phyloP scores from a whole-genome alignment of 2,797 vertebrate genomes.

The Arctocebus calabarensis region DNA sequence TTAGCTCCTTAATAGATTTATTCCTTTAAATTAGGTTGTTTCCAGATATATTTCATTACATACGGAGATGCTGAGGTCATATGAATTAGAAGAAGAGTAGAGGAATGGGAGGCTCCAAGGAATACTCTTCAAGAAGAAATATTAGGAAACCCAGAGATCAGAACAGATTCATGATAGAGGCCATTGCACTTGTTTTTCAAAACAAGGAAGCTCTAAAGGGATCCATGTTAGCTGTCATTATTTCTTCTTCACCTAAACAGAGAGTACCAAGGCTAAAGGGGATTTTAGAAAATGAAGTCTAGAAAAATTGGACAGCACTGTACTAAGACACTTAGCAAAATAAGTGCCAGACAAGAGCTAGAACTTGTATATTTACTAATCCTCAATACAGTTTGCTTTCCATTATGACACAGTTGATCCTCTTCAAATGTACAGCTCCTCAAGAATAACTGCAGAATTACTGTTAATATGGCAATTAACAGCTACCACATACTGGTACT shows the following conservation, averaged over 20 bases:
- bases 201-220: background rate
- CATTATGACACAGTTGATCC: background rate
- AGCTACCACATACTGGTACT: background rate
- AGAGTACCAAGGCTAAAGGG: background rate
- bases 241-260: slow-evolving; percentile 23
- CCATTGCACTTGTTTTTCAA: slow-evolving; percentile 21
- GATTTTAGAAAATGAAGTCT: background rate
- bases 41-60: slow-evolving; percentile 80
- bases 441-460: slow-evolving; percentile 47
- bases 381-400: slow-evolving; percentile 18
- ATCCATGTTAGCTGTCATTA: background rate
- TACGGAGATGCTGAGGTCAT: slow-evolving; percentile 67
- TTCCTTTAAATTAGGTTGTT: slow-evolving; percentile 77
- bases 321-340: background rate
- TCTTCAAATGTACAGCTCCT: background rate
- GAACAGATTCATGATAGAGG: slow-evolving; percentile 27
- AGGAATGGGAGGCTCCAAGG: slow-evolving; percentile 33
- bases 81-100: slow-evolving; percentile 65
- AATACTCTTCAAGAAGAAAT: slow-evolving; percentile 64
- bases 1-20: slow-evolving; percentile 82
- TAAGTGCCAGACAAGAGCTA: background rate
- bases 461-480: slow-evolving; percentile 36
- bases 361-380: slow-evolving; percentile 7
- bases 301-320: background rate
- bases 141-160: slow-evolving; percentile 39